Percentiles rank a stretch among this genome's conserved stretches.
These are phyloP conservation scores for Electrona antarctica DNA, from an alignment of 2,113 vertebrate species.

Conservation along the genomic window DNA sequence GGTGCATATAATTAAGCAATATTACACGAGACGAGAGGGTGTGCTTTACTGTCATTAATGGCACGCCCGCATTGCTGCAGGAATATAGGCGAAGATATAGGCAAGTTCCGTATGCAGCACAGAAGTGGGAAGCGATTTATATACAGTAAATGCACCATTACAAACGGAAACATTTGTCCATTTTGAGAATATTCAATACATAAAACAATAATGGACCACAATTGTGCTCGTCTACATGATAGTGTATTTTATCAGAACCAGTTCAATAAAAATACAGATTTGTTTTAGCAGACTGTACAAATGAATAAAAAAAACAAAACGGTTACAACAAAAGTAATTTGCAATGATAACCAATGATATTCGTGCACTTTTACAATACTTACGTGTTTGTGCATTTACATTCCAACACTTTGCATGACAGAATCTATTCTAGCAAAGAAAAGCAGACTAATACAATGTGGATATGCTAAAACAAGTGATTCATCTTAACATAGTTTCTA, in stretches of 20 bases:
- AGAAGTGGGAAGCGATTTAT: too few relatives aligned
- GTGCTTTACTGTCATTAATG: too few relatives aligned
- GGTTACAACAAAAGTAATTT: conserved; percentile 79
- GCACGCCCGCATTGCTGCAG: too few relatives aligned
- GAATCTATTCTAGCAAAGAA: conserved; percentile 51
- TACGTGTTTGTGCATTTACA: conserved; percentile 72
- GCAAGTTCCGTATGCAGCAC: too few relatives aligned
- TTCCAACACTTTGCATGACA: conserved; percentile 69
- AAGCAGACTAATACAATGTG: conserved; percentile 56
- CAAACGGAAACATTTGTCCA: too few relatives aligned
- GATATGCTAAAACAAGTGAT: conserved; percentile 52
- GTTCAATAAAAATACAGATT: conserved; percentile 69
- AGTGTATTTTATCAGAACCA: conserved; percentile 63
- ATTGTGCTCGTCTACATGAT: conserved; percentile 39
- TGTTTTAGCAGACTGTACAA: conserved; percentile 82
- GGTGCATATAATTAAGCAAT: too few relatives aligned
- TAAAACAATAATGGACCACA: conserved; percentile 43
- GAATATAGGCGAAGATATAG: too few relatives aligned
- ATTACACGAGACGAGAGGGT: too few relatives aligned
- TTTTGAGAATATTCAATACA: background rate
- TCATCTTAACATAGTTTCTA: conserved; percentile 47
- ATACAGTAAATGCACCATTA: too few relatives aligned
- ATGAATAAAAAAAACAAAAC: conserved; percentile 83
- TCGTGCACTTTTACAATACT: conserved; percentile 73
- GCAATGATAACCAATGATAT: conserved; percentile 69